Evolutionary conservation across 2,113 vertebrate genomes (phyloP).

Genomic region (Megalops atlanticus): DNA sequence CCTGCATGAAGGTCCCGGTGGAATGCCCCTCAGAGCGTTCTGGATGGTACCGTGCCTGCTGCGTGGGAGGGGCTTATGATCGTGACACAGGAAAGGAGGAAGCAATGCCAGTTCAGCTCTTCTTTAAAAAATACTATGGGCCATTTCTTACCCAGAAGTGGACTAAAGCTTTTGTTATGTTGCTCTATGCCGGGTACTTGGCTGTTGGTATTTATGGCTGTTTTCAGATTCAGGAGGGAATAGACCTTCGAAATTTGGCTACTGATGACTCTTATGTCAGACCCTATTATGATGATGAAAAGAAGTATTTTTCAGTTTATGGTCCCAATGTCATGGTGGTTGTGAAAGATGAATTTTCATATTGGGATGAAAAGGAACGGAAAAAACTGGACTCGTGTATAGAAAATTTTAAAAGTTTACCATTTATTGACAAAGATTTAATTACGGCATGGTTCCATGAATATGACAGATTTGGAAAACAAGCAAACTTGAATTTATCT

Average conservation of each 20-base stretch:
- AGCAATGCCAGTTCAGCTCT: conserved; percentile 54
- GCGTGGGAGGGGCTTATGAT: conserved; percentile 56
- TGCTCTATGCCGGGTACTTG: conserved; percentile 63
- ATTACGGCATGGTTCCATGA: too few relatives aligned
- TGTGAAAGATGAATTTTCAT: conserved; percentile 59
- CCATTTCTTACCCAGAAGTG: conserved; percentile 63
- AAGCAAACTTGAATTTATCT: too few relatives aligned
- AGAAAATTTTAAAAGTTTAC: conserved; percentile 57
- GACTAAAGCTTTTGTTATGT: conserved; percentile 56
- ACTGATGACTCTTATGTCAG: conserved; percentile 64
- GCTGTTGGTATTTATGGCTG: conserved; percentile 69
- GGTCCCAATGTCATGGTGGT: conserved; percentile 71
- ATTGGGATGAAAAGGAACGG: conserved; percentile 66
- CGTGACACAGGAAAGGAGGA: conserved; percentile 43
- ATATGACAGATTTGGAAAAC: too few relatives aligned
- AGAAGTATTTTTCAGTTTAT: conserved; percentile 65
- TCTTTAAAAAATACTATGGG: conserved; percentile 70
- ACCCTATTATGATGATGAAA: conserved; percentile 62
- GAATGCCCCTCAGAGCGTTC: conserved; percentile 10
- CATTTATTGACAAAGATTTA: too few relatives aligned
- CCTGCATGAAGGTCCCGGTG: conserved; percentile 58
- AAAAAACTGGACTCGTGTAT: conserved; percentile 52
- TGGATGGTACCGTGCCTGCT: conserved; percentile 55
- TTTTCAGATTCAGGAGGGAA: conserved; percentile 62
- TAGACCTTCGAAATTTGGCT: conserved; percentile 69